Base-by-base conservation (phyloP, 2,888 invertebrate genomes). In the Zelleria hepariella region DNA sequence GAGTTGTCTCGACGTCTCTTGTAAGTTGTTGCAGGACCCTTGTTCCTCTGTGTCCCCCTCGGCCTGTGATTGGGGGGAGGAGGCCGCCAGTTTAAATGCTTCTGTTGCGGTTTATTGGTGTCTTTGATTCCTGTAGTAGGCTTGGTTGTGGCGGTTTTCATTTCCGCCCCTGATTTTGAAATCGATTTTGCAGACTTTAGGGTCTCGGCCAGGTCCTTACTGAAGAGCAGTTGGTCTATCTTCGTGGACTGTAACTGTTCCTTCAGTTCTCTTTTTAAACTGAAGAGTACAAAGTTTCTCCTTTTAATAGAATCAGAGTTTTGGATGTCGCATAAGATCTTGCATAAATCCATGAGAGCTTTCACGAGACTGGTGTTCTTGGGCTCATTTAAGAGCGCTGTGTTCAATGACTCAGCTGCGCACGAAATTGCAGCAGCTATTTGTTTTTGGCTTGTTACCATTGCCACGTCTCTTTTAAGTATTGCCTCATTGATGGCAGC, bases 401-500 rank as follows among this genome's bases (percentile, higher is more conserved):
- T 49, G 2, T 60, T 65, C 4, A 66, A 21, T 1, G 62, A 62
- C 21, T 64, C 58, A 8, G 62, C 60, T 10, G 67, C 24, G 24
- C 64, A 60, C 0, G 67, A 49, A 3, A 67, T 63, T 5, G 65
- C 66, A 3, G 58, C 42, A 6, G 64, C 60, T 2, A 67, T 5
- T 32, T 66, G 66, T 49, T 63, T 66, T 60, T 70, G 70, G 62
- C 61, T 65, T 1, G 15, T 3, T 53, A 65, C 65, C 5, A 69
- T 66, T 0, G 42, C 64, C 20, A 64, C 65, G 47, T 69, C 68
- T 6, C 64, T 26, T 24, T 68, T 68, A 0, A 61, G 15, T 0
- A 64, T 52, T 0, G 24, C 1, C n/a, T 67, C 66, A 2, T 66
- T 57, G 1, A 68, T 23, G 0, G 66, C 66, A 0, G 63, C 65